These are phyloP conservation scores for Drosophila orena DNA, from an alignment of 1,140 invertebrate species.

Conservation along the genomic window DNA sequence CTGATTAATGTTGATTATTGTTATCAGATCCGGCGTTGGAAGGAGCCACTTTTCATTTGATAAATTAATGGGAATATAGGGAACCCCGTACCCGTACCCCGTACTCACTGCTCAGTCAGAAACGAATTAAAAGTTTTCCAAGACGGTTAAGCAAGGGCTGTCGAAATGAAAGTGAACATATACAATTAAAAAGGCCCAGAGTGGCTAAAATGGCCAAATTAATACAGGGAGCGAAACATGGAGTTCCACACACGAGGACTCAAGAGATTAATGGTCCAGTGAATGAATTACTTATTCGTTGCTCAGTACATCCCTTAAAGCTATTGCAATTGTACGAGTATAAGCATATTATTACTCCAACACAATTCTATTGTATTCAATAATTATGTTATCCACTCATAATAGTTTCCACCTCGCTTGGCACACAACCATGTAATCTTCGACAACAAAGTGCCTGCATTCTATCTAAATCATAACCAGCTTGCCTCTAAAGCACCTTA, in stretches of 20 bases:
- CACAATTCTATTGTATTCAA: too few relatives aligned
- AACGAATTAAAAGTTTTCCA: constrained; percentile 4
- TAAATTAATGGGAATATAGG: constrained; percentile 71
- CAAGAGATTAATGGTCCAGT: not conserved
- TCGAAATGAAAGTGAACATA: not conserved
- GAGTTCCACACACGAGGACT: not conserved
- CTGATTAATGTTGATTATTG: constrained; percentile 81
- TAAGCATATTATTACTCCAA: too few relatives aligned
- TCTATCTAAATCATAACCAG: constrained; percentile 51
- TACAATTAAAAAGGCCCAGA: constrained; percentile 41
- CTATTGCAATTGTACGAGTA: too few relatives aligned
- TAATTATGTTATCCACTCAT: not conserved
- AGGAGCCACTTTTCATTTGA: constrained; percentile 64
- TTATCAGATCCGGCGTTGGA: constrained; percentile 21
- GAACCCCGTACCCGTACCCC: not conserved
- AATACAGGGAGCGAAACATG: not conserved
- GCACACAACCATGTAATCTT: constrained; percentile 16
- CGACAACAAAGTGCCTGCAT: constrained; percentile 23
- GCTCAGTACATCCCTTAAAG: too few relatives aligned
- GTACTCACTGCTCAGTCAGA: constrained; percentile 4
- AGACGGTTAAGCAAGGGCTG: not conserved
- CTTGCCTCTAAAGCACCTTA: constrained; percentile 48
- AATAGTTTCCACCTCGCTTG: constrained; percentile 16
- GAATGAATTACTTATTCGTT: not conserved
- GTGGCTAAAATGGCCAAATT: not conserved